Percentiles rank a stretch among this genome's conserved stretches.
Evolutionary conservation across 2,797 vertebrate species (phyloP).

Genomic region (Gallinago solitaria): DNA sequence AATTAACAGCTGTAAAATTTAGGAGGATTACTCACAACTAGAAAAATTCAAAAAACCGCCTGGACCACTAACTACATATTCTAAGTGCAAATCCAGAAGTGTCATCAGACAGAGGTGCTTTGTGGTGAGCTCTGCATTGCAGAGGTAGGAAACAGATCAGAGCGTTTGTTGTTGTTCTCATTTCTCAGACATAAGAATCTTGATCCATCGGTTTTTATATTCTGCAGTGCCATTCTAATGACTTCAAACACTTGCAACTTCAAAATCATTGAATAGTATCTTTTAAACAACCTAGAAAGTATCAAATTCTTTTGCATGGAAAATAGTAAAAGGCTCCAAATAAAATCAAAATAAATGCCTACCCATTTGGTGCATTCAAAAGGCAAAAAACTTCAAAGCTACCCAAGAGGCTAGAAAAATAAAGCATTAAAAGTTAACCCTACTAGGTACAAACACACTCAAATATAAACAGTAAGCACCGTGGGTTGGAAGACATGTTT

Average conservation of each 20-base stretch:
- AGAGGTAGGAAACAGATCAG: constrained; percentile 12
- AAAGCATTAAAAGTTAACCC: neutral
- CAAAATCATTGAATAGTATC: constrained; percentile 14
- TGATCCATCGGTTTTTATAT: constrained; percentile 10
- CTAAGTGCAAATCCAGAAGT: neutral
- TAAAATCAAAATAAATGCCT: neutral
- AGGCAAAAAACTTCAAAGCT: neutral
- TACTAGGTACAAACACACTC: neutral
- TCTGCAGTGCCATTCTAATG: neutral
- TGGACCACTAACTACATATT: neutral
- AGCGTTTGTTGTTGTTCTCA: neutral
- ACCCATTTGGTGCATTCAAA: neutral
- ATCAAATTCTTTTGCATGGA: neutral
- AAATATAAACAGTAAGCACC: neutral
- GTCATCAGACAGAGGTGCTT: neutral
- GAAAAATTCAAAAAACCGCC: neutral
- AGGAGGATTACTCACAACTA: neutral
- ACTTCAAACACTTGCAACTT: constrained; percentile 41
- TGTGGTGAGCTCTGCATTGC: neutral
- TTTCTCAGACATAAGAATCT: constrained; percentile 10
- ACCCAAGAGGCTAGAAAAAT: neutral
- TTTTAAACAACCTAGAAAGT: constrained; percentile 8
- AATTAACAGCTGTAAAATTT: neutral
- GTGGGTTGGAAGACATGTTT: neutral
- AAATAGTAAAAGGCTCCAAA: neutral